Percentiles rank a stretch among this genome's conserved stretches.
Evolutionary conservation across 2,888 invertebrate genomes (phyloP).

Genomic region (Helicoverpa assulta): DNA sequence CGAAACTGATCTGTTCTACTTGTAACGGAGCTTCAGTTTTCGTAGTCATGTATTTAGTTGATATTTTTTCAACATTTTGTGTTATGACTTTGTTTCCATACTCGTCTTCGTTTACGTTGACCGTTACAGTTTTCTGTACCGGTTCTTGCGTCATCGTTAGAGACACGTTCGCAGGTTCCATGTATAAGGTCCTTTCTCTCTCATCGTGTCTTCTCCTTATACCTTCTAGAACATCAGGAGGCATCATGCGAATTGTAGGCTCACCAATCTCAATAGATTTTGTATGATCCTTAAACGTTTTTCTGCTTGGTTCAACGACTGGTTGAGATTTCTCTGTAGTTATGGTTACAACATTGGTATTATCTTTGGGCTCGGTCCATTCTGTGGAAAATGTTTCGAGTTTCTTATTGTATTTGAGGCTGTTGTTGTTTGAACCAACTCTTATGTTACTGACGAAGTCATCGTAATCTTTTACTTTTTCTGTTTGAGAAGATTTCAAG

Average conservation of each 20-base stretch:
- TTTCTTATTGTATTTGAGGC: slow-evolving; percentile 80
- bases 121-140: slow-evolving; percentile 86
- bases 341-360: slow-evolving; percentile 85
- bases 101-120: slow-evolving; percentile 87
- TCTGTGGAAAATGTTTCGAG: slow-evolving; percentile 75
- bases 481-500: slow-evolving; percentile 78
- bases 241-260: slow-evolving; percentile 79
- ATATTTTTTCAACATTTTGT: slow-evolving; percentile 85
- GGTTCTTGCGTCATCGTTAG: slow-evolving; percentile 87
- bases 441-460: slow-evolving; percentile 88
- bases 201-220: slow-evolving; percentile 80
- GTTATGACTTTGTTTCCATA: slow-evolving; percentile 87
- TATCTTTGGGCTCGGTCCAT: slow-evolving; percentile 81
- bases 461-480: slow-evolving; percentile 80
- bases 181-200: slow-evolving; percentile 83
- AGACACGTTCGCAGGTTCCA: slow-evolving; percentile 86
- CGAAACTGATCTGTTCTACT: slow-evolving; percentile 87
- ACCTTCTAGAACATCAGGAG: slow-evolving; percentile 86
- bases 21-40: slow-evolving; percentile 85
- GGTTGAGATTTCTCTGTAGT: slow-evolving; percentile 80
- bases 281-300: slow-evolving; percentile 76
- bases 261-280: slow-evolving; percentile 88
- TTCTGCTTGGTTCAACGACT: slow-evolving; percentile 77
- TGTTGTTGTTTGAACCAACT: slow-evolving; percentile 86
- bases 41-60: slow-evolving; percentile 82